Evolutionary conservation across 1,140 invertebrate species (phyloP), one percentile per base, ranked within the genome.

Genomic region (Bombus affinis): DNA sequence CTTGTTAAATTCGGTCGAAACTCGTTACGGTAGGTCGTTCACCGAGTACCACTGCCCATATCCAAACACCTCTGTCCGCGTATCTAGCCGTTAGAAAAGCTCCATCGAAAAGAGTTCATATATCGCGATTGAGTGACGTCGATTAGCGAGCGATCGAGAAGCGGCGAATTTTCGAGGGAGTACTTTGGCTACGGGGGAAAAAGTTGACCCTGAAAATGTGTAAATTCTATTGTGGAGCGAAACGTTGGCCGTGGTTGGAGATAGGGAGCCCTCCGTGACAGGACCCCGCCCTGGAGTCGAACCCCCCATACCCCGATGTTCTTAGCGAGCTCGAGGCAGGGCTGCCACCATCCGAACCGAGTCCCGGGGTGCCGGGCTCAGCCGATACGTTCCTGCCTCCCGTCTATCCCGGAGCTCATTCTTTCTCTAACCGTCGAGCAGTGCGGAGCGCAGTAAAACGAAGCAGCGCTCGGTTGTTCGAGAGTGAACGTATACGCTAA

Each of bases 371-470:
- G 73, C 84, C 77, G 83, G 83, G 83, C 85, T 83, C 77, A 65
- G 57, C 70, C 76, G 76, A 32, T 89, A 86, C 89, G 89, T 37
- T 87, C 90, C 92, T 92, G 89, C 71, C 68, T 57, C 73, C 77
- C 81, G 79, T 77, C 80, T 89, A 53, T 88, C 90, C 85, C 87
- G 82, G 83, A 82, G 66, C 86, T 91, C 91, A 93, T 92, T 93
- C 89, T 92, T 93, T 92, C 91, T 83, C 86, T 81, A 88, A 84
- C 87, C 86, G 90, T 88, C 86, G 90, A 86, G 77, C 81, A 72
- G 91, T 76, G 88, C 86, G 75, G 85, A 87, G 88, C 88, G 42
- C 74, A 79, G 8, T 37, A 35, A n/a, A 5, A 71, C 66, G 72
- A 5, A 83, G 65, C 74, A 28, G 81, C 5, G 74, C 42, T 70